Percentiles rank a stretch among this genome's conserved stretches.
These are phyloP conservation scores for Asobara japonica DNA, from an alignment of 1,140 invertebrate species.

Conservation along the genomic window DNA sequence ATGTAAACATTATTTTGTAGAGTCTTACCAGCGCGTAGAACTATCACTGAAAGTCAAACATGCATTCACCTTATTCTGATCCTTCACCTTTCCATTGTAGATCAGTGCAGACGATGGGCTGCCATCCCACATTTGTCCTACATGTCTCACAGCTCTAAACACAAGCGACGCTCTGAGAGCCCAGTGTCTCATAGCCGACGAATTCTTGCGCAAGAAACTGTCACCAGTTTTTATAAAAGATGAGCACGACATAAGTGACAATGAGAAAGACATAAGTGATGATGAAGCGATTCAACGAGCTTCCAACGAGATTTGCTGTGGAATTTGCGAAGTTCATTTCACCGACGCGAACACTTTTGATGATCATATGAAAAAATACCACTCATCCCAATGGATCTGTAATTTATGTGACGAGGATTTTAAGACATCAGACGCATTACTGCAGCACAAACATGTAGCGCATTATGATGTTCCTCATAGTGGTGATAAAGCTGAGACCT, in stretches of 20 bases:
- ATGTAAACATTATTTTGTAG: too few relatives aligned
- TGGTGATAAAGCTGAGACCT: background rate
- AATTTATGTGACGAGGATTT: constrained; percentile 40
- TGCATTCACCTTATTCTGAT: background rate
- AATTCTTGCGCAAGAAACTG: constrained; percentile 34
- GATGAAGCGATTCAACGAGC: constrained; percentile 6
- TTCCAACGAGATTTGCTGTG: constrained; percentile 43
- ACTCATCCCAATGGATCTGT: constrained; percentile 38
- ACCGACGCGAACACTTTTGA: constrained; percentile 40
- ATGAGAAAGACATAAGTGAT: constrained; percentile 25
- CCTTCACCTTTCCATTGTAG: constrained; percentile 32
- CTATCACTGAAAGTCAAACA: too few relatives aligned
- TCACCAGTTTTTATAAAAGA: background rate
- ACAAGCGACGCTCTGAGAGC: constrained; percentile 49
- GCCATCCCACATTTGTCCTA: constrained; percentile 48
- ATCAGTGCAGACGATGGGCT: constrained; percentile 44
- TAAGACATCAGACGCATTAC: background rate
- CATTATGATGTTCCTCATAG: background rate
- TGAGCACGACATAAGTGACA: constrained; percentile 32
- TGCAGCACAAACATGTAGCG: background rate
- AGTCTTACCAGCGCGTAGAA: too few relatives aligned
- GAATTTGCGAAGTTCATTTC: constrained; percentile 44
- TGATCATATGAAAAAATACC: constrained; percentile 39
- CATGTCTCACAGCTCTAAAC: constrained; percentile 48
- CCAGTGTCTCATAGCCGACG: constrained; percentile 44